Evolutionary conservation across 2,797 vertebrate genomes (phyloP), one percentile per base, ranked within the genome.

Genomic region (Synaphobranchus kaupii): DNA sequence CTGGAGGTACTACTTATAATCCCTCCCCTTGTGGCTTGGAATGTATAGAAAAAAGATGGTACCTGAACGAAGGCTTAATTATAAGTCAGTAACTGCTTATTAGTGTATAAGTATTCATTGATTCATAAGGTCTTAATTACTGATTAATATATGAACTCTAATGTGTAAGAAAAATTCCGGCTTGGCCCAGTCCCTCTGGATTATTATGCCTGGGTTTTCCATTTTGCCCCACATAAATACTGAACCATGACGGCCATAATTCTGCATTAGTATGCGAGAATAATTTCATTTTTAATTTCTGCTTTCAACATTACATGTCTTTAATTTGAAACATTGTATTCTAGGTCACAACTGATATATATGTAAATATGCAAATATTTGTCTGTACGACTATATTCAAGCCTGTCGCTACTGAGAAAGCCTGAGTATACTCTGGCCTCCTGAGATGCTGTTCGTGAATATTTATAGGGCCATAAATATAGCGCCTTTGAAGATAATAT

Each of bases 361-460:
- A 88, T 85, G 85, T 88, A 84, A 88, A 89, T 88, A 90, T 89
- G 87, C 85, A 88, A 89, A 90, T 88, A 58, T 83, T 88, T 89
- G 86, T 89, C 86, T 86, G 83, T 56, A 90, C 80, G 66, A 52
- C 34, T 76, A 47, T 0, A 44, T 56, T 87, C 63, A 22, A 82
- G 44, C 87, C 83, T 25, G 56, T 73, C 85, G 22, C 68, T 63
- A 86, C 85, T 12, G 28, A 54, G 73, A 73, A 73, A 73, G 31
- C 12, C 22, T 20, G 34, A 44, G 34, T 39, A 44, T 44, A 76
- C 44, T 63, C 71, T 34, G 44, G 34, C 83, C 83, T 88, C 76
- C 20, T 58, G 15, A 84, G 86, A 86, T 47, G 22, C 2, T 28
- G 17, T 84, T 54, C 13, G 50, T 90, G 83, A 83, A 90, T 90